These are phyloP conservation scores for Schlechtendalia chinensis DNA, from an alignment of 1,140 invertebrate species.

Conservation along the genomic window DNA sequence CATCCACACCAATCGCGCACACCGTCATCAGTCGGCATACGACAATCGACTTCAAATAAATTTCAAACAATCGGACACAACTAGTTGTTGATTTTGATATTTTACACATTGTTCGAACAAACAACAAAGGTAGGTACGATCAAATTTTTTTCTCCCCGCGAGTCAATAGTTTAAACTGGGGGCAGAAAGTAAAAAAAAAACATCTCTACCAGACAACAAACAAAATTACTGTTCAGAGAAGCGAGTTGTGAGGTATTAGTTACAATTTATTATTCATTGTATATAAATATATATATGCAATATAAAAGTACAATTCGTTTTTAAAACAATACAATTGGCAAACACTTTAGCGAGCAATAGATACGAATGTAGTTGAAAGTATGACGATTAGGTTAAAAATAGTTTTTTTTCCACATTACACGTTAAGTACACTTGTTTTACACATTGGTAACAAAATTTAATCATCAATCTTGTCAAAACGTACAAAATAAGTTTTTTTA, in stretches of 20 bases:
- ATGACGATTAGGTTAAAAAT: conserved; percentile 3
- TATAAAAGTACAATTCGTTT: conserved; percentile 36
- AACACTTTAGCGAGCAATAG: neutral
- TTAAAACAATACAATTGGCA: conserved; percentile 12
- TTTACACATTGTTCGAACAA: too few relatives aligned
- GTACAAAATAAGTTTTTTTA: neutral
- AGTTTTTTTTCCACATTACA: neutral
- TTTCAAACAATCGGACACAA: too few relatives aligned
- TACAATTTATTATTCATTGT: conserved; percentile 8
- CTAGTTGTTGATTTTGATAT: too few relatives aligned
- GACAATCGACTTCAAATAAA: too few relatives aligned
- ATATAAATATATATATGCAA: conserved; percentile 29
- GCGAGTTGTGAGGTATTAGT: neutral
- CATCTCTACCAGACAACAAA: too few relatives aligned
- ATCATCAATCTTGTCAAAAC: conserved; percentile 8
- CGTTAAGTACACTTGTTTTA: conserved; percentile 11
- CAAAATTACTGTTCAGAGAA: too few relatives aligned
- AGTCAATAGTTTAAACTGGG: too few relatives aligned
- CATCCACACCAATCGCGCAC: too few relatives aligned
- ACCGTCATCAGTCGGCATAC: too few relatives aligned
- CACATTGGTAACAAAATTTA: neutral
- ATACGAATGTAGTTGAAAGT: neutral
- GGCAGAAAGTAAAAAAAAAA: too few relatives aligned
- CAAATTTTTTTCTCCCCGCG: too few relatives aligned
- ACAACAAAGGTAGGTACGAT: too few relatives aligned